Evolutionary conservation across 2,888 invertebrate species (phyloP).

Genomic region (Chymomyza amoena): DNA sequence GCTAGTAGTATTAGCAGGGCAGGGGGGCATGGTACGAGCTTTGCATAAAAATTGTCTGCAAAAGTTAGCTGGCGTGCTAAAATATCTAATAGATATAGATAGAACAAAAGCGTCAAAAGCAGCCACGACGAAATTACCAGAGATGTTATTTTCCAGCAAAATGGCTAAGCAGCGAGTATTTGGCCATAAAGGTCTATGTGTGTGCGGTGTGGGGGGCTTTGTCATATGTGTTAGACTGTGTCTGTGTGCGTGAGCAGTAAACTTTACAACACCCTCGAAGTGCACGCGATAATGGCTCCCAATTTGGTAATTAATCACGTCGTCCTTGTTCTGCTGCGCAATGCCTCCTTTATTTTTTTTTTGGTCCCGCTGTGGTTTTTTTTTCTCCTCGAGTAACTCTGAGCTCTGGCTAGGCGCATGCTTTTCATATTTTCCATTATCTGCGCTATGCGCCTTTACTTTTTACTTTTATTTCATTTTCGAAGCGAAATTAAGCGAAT

Average conservation of each 20-base stretch:
- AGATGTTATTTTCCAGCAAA: background rate
- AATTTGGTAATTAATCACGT: constrained; percentile 74
- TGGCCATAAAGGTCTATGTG: background rate
- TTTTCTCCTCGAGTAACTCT: background rate
- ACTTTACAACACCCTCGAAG: constrained; percentile 59
- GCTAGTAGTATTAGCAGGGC: background rate
- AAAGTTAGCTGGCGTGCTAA: constrained; percentile 10
- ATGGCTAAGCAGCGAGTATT: constrained; percentile 7
- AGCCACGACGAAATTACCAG: constrained; percentile 46
- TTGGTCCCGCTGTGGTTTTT: background rate
- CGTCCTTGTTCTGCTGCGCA: constrained; percentile 34
- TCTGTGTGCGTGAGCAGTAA: constrained; percentile 46
- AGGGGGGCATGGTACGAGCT: constrained; percentile 29
- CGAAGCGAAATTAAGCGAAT: constrained; percentile 57
- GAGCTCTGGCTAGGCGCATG: background rate
- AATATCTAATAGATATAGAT: constrained; percentile 47
- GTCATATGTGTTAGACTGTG: constrained; percentile 10
- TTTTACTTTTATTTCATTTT: constrained; percentile 3
- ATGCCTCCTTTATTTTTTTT: background rate
- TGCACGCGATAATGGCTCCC: constrained; percentile 63
- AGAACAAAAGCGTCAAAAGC: constrained; percentile 54
- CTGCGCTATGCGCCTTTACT: constrained; percentile 20
- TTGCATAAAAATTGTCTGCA: constrained; percentile 56
- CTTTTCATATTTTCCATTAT: constrained; percentile 23
- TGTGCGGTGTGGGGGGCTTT: background rate